These are phyloP conservation scores for Teinopalpus imperialis DNA, from an alignment of 2,888 invertebrate species.

Conservation along the genomic window DNA sequence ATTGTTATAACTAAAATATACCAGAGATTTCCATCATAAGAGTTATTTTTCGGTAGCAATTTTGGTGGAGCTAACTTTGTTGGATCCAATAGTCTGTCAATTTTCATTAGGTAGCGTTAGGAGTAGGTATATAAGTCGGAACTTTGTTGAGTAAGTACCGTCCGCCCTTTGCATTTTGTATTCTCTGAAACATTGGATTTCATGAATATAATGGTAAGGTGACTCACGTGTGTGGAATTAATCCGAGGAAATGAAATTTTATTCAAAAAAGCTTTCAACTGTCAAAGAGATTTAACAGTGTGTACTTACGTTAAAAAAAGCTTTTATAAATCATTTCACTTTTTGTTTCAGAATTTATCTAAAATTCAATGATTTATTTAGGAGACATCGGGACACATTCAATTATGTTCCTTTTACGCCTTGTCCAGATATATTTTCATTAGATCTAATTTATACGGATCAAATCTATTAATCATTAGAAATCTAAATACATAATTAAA, in stretches of 20 bases:
- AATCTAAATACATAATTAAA: too few relatives aligned
- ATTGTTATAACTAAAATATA: conserved; percentile 8
- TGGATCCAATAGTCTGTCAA: conserved; percentile 70
- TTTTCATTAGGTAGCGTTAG: conserved; percentile 68
- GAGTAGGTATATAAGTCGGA: conserved; percentile 52
- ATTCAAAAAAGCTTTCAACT: conserved; percentile 35
- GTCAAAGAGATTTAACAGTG: conserved; percentile 23
- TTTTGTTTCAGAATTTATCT: not conserved
- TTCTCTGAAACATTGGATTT: conserved; percentile 55
- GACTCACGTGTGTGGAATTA: conserved; percentile 41
- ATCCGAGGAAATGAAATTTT: conserved; percentile 42
- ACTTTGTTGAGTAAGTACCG: conserved; percentile 51
- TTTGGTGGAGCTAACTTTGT: conserved; percentile 44
- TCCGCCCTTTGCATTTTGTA: conserved; percentile 59
- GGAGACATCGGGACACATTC: too few relatives aligned
- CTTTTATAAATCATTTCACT: not conserved
- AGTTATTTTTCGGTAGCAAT: conserved; percentile 27
- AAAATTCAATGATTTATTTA: too few relatives aligned
- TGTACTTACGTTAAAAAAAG: conserved; percentile 9
- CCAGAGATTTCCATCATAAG: conserved; percentile 3
- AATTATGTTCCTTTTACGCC: too few relatives aligned
- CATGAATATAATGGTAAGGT: conserved; percentile 42
- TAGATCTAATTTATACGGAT: too few relatives aligned
- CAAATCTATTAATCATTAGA: too few relatives aligned
- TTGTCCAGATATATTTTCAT: too few relatives aligned